Evolutionary conservation across 1,140 invertebrate genomes (phyloP), one percentile per base, ranked within the genome.

Genomic region (Pseudomyrmex cubaensis): DNA sequence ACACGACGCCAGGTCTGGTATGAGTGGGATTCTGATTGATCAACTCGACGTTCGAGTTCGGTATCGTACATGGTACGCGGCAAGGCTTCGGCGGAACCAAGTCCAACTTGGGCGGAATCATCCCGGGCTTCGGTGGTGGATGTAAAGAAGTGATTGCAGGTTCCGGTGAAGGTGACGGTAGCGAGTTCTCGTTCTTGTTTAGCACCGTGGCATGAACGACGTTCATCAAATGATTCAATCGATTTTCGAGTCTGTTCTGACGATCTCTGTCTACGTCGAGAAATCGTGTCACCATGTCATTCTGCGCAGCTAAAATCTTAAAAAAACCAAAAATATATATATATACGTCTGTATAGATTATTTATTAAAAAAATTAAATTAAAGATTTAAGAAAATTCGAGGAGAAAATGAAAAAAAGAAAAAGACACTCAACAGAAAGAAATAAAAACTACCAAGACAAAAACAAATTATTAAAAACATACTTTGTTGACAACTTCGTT

Each of bases 401-500:
- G 48, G n/a, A n/a, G n/a, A n/a, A n/a, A 48, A 15, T 8, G 0
- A 46, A 12, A 46, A 48, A 35, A 22, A 63, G 9, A 63, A 66
- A 44, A 66, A 17, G 61, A 75, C 44, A 63, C 50, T 35, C 64
- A 44, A 15, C 8, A n/a, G 5, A n/a, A 8, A 52, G 35, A 54
- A 69, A 44, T 61, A 48, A 62, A 25, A 59, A 54, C 25, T 46
- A 77, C 9, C 35, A 80, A 66, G 25, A 83, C 22, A 76, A 62
- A 52, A 83, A 20, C 59, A 3, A 5, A 63, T 22, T 25, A 63
- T 80, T 8, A 46, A 66, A 63, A 85, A 8, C 4, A 46, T 87
- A 94, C 93, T 90, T 94, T 94, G 87, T 94, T 94, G 1, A 94
- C 93, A 9, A 94, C 93, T 87, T 94, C 94, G 70, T 90, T 94